These are phyloP conservation scores for Brachirus orientalis DNA, from an alignment of 2,113 vertebrate species.

Conservation along the genomic window DNA sequence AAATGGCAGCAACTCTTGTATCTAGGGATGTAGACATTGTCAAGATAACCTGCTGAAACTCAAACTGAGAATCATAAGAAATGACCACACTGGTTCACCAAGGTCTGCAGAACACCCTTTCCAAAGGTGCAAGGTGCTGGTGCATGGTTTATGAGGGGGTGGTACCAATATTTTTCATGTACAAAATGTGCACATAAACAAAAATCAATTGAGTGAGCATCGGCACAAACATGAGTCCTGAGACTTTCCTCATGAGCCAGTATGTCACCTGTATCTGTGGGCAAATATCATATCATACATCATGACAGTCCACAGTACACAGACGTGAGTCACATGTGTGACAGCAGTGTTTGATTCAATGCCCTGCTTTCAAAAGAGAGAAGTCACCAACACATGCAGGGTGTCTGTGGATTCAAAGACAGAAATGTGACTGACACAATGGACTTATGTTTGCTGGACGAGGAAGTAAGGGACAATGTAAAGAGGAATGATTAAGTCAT, in stretches of 20 bases:
- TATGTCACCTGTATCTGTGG: not conserved
- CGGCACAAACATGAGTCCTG: not conserved
- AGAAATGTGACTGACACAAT: conserved; percentile 7
- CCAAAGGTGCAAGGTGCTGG: no score
- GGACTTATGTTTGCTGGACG: not conserved
- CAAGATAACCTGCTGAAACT: no score
- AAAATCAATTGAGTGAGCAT: not conserved
- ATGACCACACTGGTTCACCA: no score
- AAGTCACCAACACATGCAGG: conserved; percentile 28
- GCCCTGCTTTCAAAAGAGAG: conserved; percentile 5
- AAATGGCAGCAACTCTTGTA: no score
- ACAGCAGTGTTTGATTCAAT: conserved; percentile 23
- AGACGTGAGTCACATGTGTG: conserved; percentile 13
- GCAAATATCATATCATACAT: not conserved
- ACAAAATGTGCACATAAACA: not conserved
- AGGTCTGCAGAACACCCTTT: no score
- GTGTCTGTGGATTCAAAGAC: conserved; percentile 10
- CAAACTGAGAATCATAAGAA: no score
- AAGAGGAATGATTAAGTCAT: conserved; percentile 12
- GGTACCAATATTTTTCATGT: no score
- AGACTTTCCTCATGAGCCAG: not conserved
- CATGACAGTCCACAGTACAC: not conserved
- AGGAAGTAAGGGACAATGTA: conserved; percentile 31
- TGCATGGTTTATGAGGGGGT: no score
- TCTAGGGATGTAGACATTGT: no score